Evolutionary conservation across 92 coral and sea anemone species (phyloP).

Genomic region (Pocillopora grandis): DNA sequence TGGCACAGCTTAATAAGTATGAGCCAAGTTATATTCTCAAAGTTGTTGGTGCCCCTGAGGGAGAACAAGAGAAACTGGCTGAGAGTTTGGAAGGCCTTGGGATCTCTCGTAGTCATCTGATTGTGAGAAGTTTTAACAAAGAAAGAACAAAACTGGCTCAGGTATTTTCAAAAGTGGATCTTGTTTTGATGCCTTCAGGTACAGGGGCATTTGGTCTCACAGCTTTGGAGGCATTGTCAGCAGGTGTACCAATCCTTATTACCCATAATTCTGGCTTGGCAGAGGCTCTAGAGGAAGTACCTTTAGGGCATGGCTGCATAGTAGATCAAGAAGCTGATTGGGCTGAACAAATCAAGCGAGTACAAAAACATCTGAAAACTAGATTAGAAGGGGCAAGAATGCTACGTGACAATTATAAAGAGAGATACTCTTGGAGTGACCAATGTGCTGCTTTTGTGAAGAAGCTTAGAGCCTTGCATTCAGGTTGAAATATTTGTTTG

Average conservation of each 20-base stretch:
- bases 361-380: too few species aligned
- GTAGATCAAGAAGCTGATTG: neutral
- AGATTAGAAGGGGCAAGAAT: neutral
- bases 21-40: neutral
- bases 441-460: neutral
- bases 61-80: neutral
- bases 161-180: too few species aligned
- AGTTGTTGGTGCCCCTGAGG: neutral
- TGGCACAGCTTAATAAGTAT: too few species aligned
- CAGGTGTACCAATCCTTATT: neutral
- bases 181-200: neutral
- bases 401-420: neutral
- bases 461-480: neutral
- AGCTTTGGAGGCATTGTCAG: neutral
- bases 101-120: neutral
- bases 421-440: neutral
- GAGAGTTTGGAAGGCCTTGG: neutral
- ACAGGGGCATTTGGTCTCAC: neutral
- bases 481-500: too few species aligned
- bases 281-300: neutral
- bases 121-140: neutral
- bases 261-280: neutral
- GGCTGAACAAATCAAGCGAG: neutral
- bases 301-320: neutral
- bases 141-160: neutral